Percentiles rank a stretch among this genome's conserved stretches.
Conservation (phyloP, 2,797 vertebrate genomes). For the Limosa lapponica region DNA sequence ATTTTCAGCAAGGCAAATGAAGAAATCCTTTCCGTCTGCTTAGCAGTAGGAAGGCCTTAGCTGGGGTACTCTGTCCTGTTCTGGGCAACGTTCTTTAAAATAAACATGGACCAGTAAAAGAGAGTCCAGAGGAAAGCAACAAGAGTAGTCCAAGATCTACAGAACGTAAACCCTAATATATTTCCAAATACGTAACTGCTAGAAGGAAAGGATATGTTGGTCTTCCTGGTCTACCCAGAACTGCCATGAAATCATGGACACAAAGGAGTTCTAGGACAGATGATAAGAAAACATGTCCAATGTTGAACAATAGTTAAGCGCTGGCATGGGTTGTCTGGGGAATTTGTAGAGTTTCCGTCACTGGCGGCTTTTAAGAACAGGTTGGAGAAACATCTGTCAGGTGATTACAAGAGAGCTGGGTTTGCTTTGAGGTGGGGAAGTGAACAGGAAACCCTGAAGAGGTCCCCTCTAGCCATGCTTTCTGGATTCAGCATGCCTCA, state of each 20-base stretch:
- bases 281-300: neutral
- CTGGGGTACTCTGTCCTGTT: neutral
- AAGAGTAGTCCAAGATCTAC: neutral
- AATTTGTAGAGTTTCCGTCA: neutral
- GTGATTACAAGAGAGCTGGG: neutral
- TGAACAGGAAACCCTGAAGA: neutral
- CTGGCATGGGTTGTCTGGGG: neutral
- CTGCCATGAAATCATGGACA: neutral
- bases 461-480: neutral
- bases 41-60: neutral
- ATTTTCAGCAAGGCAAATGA: neutral
- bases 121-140: neutral
- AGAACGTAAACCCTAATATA: neutral
- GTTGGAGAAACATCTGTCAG: neutral
- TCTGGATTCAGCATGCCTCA: neutral
- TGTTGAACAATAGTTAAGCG: neutral
- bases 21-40: neutral
- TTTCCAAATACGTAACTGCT: neutral
- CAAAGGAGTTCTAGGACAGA: neutral
- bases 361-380: neutral
- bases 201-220: neutral
- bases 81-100: neutral
- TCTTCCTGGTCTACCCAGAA: neutral
- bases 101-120: neutral
- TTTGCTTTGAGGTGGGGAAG: neutral